These are phyloP conservation scores for Chaenogobius annularis DNA, from an alignment of 2,113 vertebrate genomes.

Conservation along the genomic window DNA sequence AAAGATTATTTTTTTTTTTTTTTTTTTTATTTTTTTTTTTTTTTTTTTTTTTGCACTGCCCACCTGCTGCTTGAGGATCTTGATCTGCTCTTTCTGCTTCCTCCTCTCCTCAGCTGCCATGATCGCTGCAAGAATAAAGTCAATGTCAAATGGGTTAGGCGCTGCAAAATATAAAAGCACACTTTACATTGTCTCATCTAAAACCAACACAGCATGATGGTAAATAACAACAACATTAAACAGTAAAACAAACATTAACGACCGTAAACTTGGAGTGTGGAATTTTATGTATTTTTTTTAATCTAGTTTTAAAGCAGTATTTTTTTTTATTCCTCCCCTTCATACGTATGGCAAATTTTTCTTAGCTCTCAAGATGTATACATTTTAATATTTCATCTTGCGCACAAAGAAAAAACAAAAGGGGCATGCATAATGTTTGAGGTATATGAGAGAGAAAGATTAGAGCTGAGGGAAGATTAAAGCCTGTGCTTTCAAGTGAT, in stretches of 20 bases:
- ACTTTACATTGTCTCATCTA: constrained; percentile 18
- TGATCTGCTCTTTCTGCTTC: constrained; percentile 98
- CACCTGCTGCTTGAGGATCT: constrained; percentile 99
- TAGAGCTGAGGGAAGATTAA: constrained; percentile 47
- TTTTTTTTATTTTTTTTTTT: background rate
- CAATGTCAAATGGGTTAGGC: constrained; percentile 19
- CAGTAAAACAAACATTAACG: background rate
- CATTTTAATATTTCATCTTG: background rate
- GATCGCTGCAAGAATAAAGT: constrained; percentile 84
- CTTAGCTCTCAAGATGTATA: background rate
- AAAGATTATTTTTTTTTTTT: constrained; percentile 14
- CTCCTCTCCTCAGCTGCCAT: constrained; percentile 97
- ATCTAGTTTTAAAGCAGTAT: background rate
- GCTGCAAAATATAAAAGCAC: constrained; percentile 10
- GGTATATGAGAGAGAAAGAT: constrained; percentile 35
- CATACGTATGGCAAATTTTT: background rate
- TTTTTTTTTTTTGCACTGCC: constrained; percentile 25
- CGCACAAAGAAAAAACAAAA: constrained; percentile 15
- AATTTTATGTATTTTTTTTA: background rate
- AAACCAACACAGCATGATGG: background rate
- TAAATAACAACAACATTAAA: background rate
- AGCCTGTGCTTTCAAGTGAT: constrained; percentile 34
- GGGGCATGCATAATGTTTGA: constrained; percentile 19
- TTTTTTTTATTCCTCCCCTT: background rate
- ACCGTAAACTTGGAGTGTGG: background rate